Conservation (phyloP, 2,113 vertebrate species). For the Siniperca chuatsi region DNA sequence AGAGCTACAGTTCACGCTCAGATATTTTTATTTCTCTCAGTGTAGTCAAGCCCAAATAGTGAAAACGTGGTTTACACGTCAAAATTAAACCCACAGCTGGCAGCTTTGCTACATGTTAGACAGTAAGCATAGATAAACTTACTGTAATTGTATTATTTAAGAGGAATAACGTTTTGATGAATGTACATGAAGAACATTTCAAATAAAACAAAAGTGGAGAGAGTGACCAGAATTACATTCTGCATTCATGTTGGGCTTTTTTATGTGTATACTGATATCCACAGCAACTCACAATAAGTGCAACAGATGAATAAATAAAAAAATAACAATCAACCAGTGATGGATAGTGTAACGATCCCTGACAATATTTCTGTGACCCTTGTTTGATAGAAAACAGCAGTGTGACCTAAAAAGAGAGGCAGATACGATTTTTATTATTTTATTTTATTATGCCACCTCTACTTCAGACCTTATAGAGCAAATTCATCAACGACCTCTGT, state of each 20-base stretch:
- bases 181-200: neutral
- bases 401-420: neutral
- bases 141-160: neutral
- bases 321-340: neutral
- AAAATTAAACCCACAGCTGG: neutral
- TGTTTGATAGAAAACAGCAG: neutral
- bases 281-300: neutral
- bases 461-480: neutral
- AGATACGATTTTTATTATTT: neutral
- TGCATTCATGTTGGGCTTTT: neutral
- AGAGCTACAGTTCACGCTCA: neutral
- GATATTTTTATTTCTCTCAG: constrained; percentile 26
- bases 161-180: neutral
- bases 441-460: neutral
- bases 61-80: neutral
- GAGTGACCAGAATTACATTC: neutral
- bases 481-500: neutral
- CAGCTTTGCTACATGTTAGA: neutral
- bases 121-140: neutral
- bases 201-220: neutral
- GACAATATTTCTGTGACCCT: neutral
- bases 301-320: neutral
- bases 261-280: neutral
- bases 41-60: neutral
- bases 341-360: neutral